phyloP scores from a whole-genome alignment of 2,113 vertebrate species.

The Cinclus mexicanus region DNA sequence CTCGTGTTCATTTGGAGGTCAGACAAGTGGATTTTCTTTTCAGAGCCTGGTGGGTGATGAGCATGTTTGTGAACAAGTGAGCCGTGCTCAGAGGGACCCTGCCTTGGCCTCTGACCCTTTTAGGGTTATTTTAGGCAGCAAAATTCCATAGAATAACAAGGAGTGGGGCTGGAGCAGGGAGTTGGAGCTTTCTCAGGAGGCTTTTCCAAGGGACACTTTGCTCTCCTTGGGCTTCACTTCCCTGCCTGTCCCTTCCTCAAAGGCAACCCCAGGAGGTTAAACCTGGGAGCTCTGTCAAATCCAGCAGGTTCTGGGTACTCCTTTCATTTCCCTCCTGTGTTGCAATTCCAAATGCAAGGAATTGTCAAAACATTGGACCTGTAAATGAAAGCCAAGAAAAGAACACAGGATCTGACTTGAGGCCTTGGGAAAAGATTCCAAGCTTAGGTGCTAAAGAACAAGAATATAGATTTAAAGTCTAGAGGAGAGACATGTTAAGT shows the following conservation, averaged over 20 bases:
- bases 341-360: too few species aligned
- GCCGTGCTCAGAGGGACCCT: neutral
- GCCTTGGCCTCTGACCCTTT: neutral
- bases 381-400: too few species aligned
- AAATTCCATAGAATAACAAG: neutral
- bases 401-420: too few species aligned
- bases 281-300: neutral
- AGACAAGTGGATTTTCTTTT: neutral
- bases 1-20: neutral
- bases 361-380: too few species aligned
- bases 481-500: too few species aligned
- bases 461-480: too few species aligned
- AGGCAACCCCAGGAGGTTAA: neutral
- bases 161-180: neutral
- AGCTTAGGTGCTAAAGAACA: too few species aligned
- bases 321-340: neutral
- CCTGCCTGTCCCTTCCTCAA: neutral
- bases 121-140: conserved; percentile 9
- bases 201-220: neutral
- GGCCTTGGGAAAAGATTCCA: too few species aligned
- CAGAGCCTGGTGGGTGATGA: neutral
- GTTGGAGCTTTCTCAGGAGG: neutral
- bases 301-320: neutral
- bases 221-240: neutral
- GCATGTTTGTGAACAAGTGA: neutral